Evolutionary conservation across 2,888 invertebrate species (phyloP), one percentile per base, ranked within the genome.

Genomic region (Parnassius smintheus): DNA sequence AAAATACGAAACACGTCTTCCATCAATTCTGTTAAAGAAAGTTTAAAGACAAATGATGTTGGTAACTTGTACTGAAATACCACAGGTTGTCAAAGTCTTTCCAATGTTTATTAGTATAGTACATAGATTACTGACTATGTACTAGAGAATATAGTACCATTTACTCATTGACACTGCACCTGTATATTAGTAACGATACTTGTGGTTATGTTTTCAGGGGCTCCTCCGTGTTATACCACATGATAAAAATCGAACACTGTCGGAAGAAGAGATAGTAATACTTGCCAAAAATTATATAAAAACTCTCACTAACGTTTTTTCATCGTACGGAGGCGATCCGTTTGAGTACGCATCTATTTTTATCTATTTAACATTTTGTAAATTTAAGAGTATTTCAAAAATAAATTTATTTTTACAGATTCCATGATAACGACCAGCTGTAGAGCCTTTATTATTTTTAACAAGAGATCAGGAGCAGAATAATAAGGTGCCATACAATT

Each of bases 201-300:
- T 35, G 35, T 35, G 7, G 0, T 35, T n/a, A n/a, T 54, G 59
- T 69, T 67, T 64, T 22, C 91, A 96, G 94, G 96, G 95, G 75
- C 91, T 97, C 57, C 93, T 97, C 42, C 95, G 96, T 78, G 97
- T 97, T 2, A 96, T 97, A 72, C 97, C 97, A 0, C 97, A 97
- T 75, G 95, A 97, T 48, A 95, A 96, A 82, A 95, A 96, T 74
- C 92, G 96, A 64, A 95, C 96, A 76, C 90, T 97, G 65, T 96
- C 96, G 9, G 97, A 97, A 88, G 96, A 97, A 72, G 97, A 97
- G 86, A 97, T 97, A 0, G 86, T 97, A 66, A 97, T 97, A 10
- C 88, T 97, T 81, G 97, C 97, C 72, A 96, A 96, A 90, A 97
- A 97, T 87, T 97, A 97, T 84, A 97, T 97, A 66, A 97, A 96